Evolutionary conservation across 1,140 invertebrate genomes (phyloP).

Genomic region (Coenobita brevimanus): DNA sequence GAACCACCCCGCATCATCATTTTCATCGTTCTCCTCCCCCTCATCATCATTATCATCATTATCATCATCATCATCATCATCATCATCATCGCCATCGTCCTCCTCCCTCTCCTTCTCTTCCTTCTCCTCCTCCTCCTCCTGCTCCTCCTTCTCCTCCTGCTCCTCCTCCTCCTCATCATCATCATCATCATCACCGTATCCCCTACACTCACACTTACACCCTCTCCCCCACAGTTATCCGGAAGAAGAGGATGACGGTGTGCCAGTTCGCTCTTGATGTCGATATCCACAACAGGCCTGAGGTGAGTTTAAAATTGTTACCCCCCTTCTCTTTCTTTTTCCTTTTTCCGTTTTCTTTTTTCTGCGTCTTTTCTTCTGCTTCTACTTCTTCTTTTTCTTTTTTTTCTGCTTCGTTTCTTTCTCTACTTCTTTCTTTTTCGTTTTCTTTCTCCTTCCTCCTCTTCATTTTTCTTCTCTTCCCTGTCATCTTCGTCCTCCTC

Average conservation of each 20-base stretch:
- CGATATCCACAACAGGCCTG: conserved; percentile 94
- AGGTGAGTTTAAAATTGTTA: too few relatives aligned
- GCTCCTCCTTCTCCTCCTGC: neutral
- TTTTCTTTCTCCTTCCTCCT: neutral
- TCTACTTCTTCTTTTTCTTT: neutral
- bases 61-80: neutral
- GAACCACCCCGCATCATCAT: neutral
- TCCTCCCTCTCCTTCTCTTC: neutral
- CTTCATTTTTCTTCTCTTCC: neutral
- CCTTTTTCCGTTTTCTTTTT: neutral
- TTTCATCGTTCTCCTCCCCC: neutral
- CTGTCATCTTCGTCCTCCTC: neutral
- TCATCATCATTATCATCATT: too few relatives aligned
- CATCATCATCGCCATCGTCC: neutral
- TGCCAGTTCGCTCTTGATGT: conserved; percentile 97
- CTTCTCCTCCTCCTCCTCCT: neutral
- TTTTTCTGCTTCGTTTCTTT: neutral
- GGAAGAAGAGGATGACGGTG: conserved; percentile 90
- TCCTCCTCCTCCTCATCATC: too few relatives aligned
- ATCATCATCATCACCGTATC: neutral
- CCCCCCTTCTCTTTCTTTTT: neutral
- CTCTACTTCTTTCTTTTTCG: neutral
- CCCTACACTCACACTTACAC: neutral
- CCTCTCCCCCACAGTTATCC: conserved; percentile 80
- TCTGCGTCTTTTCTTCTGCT: neutral